Conservation (phyloP, 2,797 vertebrate genomes). For the Lepus townsendii region DNA sequence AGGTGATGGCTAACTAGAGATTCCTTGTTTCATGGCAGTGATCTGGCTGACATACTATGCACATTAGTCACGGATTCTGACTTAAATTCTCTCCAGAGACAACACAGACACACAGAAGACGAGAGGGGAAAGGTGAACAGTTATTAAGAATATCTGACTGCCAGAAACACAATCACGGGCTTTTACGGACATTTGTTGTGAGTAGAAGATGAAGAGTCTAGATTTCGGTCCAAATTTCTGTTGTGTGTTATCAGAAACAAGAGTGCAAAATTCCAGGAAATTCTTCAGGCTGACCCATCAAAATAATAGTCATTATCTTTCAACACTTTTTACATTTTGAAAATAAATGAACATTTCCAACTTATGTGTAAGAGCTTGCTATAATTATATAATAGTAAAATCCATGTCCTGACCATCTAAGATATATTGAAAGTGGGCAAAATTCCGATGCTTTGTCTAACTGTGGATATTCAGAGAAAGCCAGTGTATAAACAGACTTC, state of each 20-base stretch:
- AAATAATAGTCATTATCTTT: slow-evolving; percentile 71
- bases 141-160: slow-evolving; percentile 61
- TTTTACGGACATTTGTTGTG: slow-evolving; percentile 2
- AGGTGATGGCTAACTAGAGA: slow-evolving; percentile 64
- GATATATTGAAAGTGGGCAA: neutral
- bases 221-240: slow-evolving; percentile 70
- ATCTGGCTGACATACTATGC: slow-evolving; percentile 60
- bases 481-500: neutral
- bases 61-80: slow-evolving; percentile 77
- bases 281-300: slow-evolving; percentile 63
- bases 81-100: slow-evolving; percentile 79
- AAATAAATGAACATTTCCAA: slow-evolving; percentile 48
- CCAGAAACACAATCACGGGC: slow-evolving; percentile 48
- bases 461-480: slow-evolving; percentile 23
- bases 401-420: slow-evolving; percentile 20
- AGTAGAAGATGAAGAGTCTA: slow-evolving; percentile 15
- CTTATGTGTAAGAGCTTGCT: neutral
- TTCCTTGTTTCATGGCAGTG: slow-evolving; percentile 56
- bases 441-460: slow-evolving; percentile 38
- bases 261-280: slow-evolving; percentile 64
- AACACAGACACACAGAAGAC: slow-evolving; percentile 68
- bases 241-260: slow-evolving; percentile 69
- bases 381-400: neutral
- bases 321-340: slow-evolving; percentile 35
- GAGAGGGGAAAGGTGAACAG: slow-evolving; percentile 60